phyloP scores from a whole-genome alignment of 2,797 vertebrate species.

The Manis pentadactyla region DNA sequence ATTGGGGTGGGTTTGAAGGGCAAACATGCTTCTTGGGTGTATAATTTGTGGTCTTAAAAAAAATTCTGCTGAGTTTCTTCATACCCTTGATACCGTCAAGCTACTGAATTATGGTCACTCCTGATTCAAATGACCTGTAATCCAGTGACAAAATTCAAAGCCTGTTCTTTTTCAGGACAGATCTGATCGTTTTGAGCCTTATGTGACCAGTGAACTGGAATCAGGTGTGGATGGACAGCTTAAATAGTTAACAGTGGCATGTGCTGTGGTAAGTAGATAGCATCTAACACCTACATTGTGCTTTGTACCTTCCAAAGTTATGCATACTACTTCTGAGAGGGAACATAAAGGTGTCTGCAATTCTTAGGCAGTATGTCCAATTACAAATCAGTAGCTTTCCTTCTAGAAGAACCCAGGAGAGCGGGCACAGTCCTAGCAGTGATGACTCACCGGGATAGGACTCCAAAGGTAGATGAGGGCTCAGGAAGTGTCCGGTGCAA shows the following conservation, averaged over 20 bases:
- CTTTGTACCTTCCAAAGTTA: background rate
- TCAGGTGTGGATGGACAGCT: background rate
- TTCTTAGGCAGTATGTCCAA: background rate
- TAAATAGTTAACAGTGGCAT: background rate
- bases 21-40: background rate
- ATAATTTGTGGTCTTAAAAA: background rate
- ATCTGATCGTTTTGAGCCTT: background rate
- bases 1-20: background rate
- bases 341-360: background rate
- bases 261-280: conserved; percentile 9
- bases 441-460: conserved; percentile 92
- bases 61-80: background rate
- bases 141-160: background rate
- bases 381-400: background rate
- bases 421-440: background rate
- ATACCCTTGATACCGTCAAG: background rate
- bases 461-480: conserved; percentile 90
- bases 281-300: background rate
- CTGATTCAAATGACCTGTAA: background rate
- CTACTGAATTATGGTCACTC: conserved; percentile 2
- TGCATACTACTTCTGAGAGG: background rate
- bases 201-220: background rate
- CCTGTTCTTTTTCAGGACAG: background rate
- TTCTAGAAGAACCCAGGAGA: background rate
- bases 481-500: conserved; percentile 91